These are phyloP conservation scores for Merodon equestris DNA, from an alignment of 2,888 invertebrate species.

Conservation along the genomic window DNA sequence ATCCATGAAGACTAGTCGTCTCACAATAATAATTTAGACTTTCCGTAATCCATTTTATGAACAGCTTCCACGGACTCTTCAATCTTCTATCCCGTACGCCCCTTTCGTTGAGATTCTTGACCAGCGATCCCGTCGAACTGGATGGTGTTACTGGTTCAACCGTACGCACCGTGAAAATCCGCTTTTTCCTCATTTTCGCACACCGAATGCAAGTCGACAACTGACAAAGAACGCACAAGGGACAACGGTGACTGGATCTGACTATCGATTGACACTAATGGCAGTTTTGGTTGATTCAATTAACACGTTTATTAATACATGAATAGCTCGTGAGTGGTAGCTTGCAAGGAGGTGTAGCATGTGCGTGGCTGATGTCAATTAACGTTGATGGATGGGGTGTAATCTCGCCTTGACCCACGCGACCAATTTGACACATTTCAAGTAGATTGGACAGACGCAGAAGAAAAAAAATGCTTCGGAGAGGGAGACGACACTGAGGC, in stretches of 20 bases:
- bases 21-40: slow-evolving; percentile 82
- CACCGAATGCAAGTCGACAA: slow-evolving; percentile 10
- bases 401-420: slow-evolving; percentile 26
- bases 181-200: slow-evolving; percentile 41
- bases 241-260: background rate
- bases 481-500: slow-evolving; percentile 84
- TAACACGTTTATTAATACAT: slow-evolving; percentile 44
- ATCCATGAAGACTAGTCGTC: slow-evolving; percentile 85
- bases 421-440: slow-evolving; percentile 36
- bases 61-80: slow-evolving; percentile 35
- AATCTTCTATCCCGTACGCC: too few species aligned
- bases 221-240: background rate
- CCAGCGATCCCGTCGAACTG: too few species aligned
- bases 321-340: background rate
- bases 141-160: slow-evolving; percentile 43
- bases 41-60: slow-evolving; percentile 73
- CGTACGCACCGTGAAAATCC: slow-evolving; percentile 51
- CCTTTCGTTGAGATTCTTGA: too few species aligned
- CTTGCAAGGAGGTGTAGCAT: too few species aligned
- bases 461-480: slow-evolving; percentile 81
- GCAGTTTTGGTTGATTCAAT: slow-evolving; percentile 2
- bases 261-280: slow-evolving; percentile 30
- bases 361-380: slow-evolving; percentile 43
- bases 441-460: slow-evolving; percentile 74
- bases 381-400: background rate